Evolutionary conservation across 1,140 invertebrate species (phyloP), one percentile per base, ranked within the genome.

Genomic region (Araneus ventricosus): DNA sequence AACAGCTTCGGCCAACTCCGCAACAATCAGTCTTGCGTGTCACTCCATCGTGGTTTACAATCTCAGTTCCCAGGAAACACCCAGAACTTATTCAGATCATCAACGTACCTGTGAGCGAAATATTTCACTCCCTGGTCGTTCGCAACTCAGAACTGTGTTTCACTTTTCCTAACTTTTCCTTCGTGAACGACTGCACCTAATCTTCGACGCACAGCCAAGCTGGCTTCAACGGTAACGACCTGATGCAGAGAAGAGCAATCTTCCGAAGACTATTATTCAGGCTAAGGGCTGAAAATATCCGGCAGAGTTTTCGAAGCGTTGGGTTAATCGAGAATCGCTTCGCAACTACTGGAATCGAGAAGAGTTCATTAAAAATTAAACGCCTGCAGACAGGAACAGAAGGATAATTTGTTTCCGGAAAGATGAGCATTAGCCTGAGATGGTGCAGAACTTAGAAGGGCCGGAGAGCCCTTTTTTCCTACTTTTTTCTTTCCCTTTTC

Each of bases 361-460:
- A 89, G 75, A 75, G 88, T 89, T 89, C 88, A 89, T 89, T 89
- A 89, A 89, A 89, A 89, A 89, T 89, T 89, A n/a, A 89, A 75
- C 57, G 30, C 63, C 39, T 39, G 59, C 61, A 89, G 59, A 75
- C 88, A 89, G 37, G 67, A 75, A 34, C 88, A 52, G 41, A 61
- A 41, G 67, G 88, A 89, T 89, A 89, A 89, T 89, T 89, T 89
- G 88, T 89, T 75, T 63, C 59, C n/a, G 14, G 37, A 17, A 79
- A 89, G 88, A 89, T 89, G 88, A 79, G 57, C 63, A 89, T 89
- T 89, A 89, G 88, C 67, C 24, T 45, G 27, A 14, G 39, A 14
- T 79, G 45, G 67, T 37, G 88, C 61, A 67, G 88, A 79, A 75
- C 70, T n/a, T 45, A 89, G 88, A 27, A 75, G 27, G 22, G 27